phyloP scores from a whole-genome alignment of 2,888 invertebrate genomes.

The Laspeyria flexula region DNA sequence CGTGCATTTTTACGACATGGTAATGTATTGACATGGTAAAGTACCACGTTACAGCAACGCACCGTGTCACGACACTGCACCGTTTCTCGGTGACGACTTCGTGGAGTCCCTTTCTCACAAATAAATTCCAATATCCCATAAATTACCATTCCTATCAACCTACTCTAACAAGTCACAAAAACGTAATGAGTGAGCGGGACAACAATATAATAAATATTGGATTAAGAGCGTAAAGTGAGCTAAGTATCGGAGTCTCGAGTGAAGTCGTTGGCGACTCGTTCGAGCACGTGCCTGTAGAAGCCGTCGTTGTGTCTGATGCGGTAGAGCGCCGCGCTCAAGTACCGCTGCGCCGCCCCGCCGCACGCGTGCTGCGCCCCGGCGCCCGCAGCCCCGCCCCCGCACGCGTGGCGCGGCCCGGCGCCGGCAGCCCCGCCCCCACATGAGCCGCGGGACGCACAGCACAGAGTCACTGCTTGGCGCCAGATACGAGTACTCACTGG shows the following conservation, averaged over 20 bases:
- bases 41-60: no score
- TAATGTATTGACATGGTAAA: no score
- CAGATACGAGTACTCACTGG: slow-evolving; percentile 87
- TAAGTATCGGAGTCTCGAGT: slow-evolving; percentile 27
- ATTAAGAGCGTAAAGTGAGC: background rate
- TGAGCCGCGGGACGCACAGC: slow-evolving; percentile 77
- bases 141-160: no score
- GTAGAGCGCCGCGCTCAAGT: slow-evolving; percentile 63
- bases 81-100: no score
- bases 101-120: no score
- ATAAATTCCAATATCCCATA: no score
- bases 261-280: slow-evolving; percentile 46
- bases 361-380: slow-evolving; percentile 31
- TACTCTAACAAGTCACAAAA: no score
- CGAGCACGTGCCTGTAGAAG: slow-evolving; percentile 59
- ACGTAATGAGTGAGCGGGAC: no score
- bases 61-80: no score
- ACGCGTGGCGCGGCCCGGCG: slow-evolving; percentile 17
- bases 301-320: slow-evolving; percentile 54
- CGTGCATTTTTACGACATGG: no score
- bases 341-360: slow-evolving; percentile 57
- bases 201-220: no score
- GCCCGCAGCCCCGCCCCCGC: slow-evolving; percentile 30
- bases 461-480: slow-evolving; percentile 87
- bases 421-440: slow-evolving; percentile 36